Base-by-base conservation (phyloP, 2,888 invertebrate species). In the Microplitis deprimator region DNA sequence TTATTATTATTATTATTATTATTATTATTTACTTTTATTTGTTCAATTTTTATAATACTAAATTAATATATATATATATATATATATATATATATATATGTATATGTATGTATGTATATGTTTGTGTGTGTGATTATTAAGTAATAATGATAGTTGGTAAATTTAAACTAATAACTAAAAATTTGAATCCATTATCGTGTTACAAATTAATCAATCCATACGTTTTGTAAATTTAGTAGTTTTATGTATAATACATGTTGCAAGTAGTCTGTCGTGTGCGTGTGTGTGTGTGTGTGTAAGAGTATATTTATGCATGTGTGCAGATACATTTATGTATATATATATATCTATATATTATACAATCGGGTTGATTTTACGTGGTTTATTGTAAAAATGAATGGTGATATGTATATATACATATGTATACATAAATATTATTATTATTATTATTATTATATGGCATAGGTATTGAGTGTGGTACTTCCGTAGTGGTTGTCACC, bases 401-500 rank as follows among this genome's bases (percentile, higher is more conserved):
- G 85, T 84, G 84, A 86, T 85, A 83, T 86, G 83, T 29, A 29
- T 29, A 2, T 29, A 29, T 29, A 4, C 3, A 29, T 2, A 29
- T 29, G 3, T 29, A 4, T 29, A 29, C 4, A 29, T 29, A 29
- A 29, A 29, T 29, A 29, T 29, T 29, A 29, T 29, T 17, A 17
- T 17, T 17, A 17, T 17, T 17, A 17, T 17, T 84, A 83, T 85
- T 86, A 85, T 83, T 86, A 84, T 80, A 81, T 83, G 82, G 79
- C 83, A 83, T 84, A 86, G 81, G 79, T 81, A 82, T 84, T 83
- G 82, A 50, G 50, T 50, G 85, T 84, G 84, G 83, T 83, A 83
- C 82, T 86, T 82, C 83, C 83, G 82, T 83, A 84, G 84, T 84
- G 85, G 83, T 86, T 86, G 86, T 86, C 86, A 85, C 77, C 81